A percentile compares a stretch with the other conserved stretches of the same genome.
Conservation (phyloP, 2,113 vertebrate species). For the Melanerpes aurifrons region DNA sequence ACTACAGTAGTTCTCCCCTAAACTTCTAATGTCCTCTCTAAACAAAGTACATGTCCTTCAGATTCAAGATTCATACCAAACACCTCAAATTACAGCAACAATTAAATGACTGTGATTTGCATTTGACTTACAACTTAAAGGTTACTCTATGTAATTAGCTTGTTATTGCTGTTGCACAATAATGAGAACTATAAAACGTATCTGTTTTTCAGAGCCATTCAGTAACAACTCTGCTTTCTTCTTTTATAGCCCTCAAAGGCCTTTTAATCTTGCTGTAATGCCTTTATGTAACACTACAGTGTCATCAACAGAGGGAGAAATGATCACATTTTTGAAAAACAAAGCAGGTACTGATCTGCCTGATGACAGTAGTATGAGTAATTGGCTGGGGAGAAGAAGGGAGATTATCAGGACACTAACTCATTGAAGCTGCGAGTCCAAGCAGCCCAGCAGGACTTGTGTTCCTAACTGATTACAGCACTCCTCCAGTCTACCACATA, state of each 20-base stretch:
- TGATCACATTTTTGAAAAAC: conserved; percentile 37
- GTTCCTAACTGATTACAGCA: background rate
- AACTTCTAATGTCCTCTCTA: background rate
- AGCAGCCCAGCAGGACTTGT: background rate
- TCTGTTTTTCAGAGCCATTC: conserved; percentile 15
- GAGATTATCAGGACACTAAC: conserved; percentile 40
- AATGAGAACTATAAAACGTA: conserved; percentile 10
- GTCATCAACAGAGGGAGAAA: conserved; percentile 36
- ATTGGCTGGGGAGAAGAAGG: conserved; percentile 47
- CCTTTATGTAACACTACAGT: conserved; percentile 51
- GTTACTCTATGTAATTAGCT: background rate
- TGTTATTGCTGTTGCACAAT: background rate
- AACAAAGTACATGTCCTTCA: background rate
- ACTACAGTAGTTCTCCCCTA: background rate
- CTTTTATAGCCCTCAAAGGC: conserved; percentile 42
- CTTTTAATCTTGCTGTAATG: conserved; percentile 55
- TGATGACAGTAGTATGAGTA: conserved; percentile 47
- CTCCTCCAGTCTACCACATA: conserved; percentile 11
- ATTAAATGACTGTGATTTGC: background rate
- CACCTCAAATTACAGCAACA: background rate
- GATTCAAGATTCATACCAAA: background rate
- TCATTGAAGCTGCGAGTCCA: conserved; percentile 18
- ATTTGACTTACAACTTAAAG: conserved; percentile 38
- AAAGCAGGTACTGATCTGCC: conserved; percentile 57
- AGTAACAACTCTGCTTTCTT: conserved; percentile 20